phyloP scores from a whole-genome alignment of 2,113 vertebrate species.

The Macroglossus sobrinus region DNA sequence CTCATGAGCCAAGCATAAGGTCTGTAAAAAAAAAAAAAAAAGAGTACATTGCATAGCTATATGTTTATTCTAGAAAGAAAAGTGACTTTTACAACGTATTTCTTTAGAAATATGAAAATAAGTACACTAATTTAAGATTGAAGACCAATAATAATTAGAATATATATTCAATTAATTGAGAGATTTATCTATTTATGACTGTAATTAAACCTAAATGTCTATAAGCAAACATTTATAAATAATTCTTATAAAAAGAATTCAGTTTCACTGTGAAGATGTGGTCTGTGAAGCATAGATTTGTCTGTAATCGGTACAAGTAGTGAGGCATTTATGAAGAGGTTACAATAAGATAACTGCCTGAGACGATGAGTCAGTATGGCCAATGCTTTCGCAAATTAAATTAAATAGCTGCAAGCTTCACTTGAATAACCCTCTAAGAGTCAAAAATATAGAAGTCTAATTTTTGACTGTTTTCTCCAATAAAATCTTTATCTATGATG shows the following conservation, averaged over 20 bases:
- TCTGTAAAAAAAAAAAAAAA: not conserved
- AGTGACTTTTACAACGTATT: not conserved
- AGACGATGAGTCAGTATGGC: not conserved
- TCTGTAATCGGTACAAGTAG: not conserved
- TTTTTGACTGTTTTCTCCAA: conserved; percentile 50
- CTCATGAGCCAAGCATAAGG: not conserved
- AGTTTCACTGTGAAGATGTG: not conserved
- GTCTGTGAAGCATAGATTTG: not conserved
- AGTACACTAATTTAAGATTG: not conserved
- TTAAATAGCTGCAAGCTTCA: conserved; percentile 34
- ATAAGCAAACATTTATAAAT: conserved; percentile 17
- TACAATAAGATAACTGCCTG: not conserved
- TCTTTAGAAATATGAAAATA: conserved; percentile 4
- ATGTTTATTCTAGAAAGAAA: not conserved
- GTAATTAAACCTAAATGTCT: not conserved
- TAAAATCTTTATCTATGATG: conserved; percentile 41
- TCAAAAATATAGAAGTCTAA: not conserved
- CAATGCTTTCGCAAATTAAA: conserved; percentile 58
- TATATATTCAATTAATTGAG: not conserved
- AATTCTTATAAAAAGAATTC: not conserved
- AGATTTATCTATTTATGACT: not conserved
- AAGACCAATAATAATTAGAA: not conserved
- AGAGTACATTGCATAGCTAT: not conserved
- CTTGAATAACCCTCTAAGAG: conserved; percentile 31
- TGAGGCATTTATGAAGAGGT: not conserved